Evolutionary conservation across 2,797 vertebrate species (phyloP).

Genomic region (Megalops cyprinoides): DNA sequence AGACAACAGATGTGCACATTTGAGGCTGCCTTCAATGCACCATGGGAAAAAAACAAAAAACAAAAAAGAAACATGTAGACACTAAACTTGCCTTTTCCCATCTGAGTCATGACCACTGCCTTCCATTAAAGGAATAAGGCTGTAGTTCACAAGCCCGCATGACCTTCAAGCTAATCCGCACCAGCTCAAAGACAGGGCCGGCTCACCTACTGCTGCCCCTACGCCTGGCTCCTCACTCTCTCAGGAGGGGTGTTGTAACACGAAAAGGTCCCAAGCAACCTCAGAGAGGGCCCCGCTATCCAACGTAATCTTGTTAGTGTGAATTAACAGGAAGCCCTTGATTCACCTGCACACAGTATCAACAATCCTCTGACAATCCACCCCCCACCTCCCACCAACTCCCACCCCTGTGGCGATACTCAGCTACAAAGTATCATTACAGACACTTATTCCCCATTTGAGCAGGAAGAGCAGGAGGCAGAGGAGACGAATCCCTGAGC

Average conservation of each 20-base stretch:
- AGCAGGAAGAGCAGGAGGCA: background rate
- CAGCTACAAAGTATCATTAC: background rate
- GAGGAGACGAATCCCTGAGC: background rate
- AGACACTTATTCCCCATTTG: constrained; percentile 11
- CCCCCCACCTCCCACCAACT: too few species aligned
- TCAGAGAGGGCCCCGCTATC: too few species aligned
- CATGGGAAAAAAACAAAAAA: background rate
- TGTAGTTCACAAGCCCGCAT: background rate
- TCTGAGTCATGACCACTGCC: background rate
- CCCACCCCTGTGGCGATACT: background rate
- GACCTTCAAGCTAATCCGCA: too few species aligned
- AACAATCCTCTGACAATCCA: too few species aligned
- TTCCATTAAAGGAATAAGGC: background rate
- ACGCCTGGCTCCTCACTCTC: too few species aligned
- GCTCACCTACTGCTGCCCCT: too few species aligned
- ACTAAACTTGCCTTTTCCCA: background rate
- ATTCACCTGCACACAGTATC: background rate
- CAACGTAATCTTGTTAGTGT: too few species aligned
- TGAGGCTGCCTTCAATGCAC: background rate
- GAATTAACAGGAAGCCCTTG: background rate
- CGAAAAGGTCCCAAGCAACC: too few species aligned
- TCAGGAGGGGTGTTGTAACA: too few species aligned
- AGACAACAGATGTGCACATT: background rate
- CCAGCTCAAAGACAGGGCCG: too few species aligned
- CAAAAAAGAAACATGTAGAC: background rate